Evolutionary conservation across 2,888 invertebrate genomes (phyloP).

Genomic region (Limnephilus rhombicus): DNA sequence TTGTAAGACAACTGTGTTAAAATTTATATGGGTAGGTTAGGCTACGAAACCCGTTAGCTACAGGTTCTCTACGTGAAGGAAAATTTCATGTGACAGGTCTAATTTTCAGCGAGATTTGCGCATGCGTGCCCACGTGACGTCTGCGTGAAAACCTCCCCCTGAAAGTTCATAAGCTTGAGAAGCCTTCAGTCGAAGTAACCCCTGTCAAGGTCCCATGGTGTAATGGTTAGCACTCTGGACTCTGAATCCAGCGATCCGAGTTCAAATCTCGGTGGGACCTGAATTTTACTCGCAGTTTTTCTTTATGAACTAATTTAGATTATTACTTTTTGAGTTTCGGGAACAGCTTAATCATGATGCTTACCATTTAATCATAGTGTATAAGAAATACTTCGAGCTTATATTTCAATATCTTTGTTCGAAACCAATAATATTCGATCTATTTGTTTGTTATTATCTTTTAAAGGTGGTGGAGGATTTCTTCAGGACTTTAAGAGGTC

Average conservation of each 20-base stretch:
- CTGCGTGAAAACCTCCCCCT: conserved; percentile 56
- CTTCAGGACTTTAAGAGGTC: too few relatives aligned
- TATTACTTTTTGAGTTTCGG: not conserved
- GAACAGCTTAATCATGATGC: not conserved
- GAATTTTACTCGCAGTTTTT: conserved; percentile 7
- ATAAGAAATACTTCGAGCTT: too few relatives aligned
- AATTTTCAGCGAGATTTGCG: conserved; percentile 18
- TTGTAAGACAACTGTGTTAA: not conserved
- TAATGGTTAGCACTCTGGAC: conserved; percentile 81
- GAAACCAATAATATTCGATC: too few relatives aligned
- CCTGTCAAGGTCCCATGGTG: conserved; percentile 76
- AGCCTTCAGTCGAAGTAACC: conserved; percentile 29
- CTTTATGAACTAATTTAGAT: not conserved
- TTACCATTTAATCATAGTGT: not conserved
- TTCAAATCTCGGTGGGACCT: conserved; percentile 79
- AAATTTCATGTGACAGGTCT: not conserved
- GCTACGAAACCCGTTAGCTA: not conserved
- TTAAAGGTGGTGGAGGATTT: too few relatives aligned
- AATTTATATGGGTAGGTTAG: not conserved
- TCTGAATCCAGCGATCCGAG: conserved; percentile 79
- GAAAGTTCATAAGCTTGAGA: conserved; percentile 28
- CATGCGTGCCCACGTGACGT: conserved; percentile 52
- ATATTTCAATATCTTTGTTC: too few relatives aligned
- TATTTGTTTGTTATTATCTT: too few relatives aligned
- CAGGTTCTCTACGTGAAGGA: not conserved